Evolutionary conservation across 2,113 vertebrate species (phyloP), one percentile per base, ranked within the genome.

Genomic region (Dissostichus mawsoni): DNA sequence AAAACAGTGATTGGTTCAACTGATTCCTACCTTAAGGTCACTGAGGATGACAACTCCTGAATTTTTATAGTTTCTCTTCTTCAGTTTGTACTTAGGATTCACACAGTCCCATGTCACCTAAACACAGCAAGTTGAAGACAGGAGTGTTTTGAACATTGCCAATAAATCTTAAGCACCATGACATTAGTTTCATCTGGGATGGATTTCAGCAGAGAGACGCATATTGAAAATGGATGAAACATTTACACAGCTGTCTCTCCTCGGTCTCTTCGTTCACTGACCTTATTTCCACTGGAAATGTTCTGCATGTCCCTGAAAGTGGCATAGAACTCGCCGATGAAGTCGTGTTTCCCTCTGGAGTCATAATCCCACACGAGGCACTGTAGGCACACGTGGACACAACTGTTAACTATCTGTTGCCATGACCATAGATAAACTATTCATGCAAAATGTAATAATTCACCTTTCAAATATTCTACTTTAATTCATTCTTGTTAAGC

Each of bases 241-340:
- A 9, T 57, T 51, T 55, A 73, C 64, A 76, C 50, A 29, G 69
- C 58, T 69, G 77, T 57, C 59, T 86, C 73, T 76, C 45, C 77
- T 78, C 45, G 29, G 9, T 71, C 74, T 87, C 69, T 81, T 45
- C 18, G n/a, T 25, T 65, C 55, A 89, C 95, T 94, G 87, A 99
- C 97, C 97, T 97, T 97, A 92, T 96, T 96, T 90, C 94, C 96
- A 45, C 93, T 90, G 48, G 95, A 96, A 1, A 95, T 96, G 80
- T 94, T 96, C 94, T 97, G 98, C 97, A 98, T 97, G 90, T 98
- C 97, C 88, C 94, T 94, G 12, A 99, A 98, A 59, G 96, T 97
- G 83, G 98, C 95, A 76, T 96, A 96, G 92, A 99, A 99, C 89
- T 98, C 97, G 0, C 97, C 98, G 1, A 98, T 99, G 95, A 98